Percentiles rank a stretch among this genome's conserved stretches.
Conservation (phyloP, 2,113 vertebrate genomes). For the Platysteira castanea region DNA sequence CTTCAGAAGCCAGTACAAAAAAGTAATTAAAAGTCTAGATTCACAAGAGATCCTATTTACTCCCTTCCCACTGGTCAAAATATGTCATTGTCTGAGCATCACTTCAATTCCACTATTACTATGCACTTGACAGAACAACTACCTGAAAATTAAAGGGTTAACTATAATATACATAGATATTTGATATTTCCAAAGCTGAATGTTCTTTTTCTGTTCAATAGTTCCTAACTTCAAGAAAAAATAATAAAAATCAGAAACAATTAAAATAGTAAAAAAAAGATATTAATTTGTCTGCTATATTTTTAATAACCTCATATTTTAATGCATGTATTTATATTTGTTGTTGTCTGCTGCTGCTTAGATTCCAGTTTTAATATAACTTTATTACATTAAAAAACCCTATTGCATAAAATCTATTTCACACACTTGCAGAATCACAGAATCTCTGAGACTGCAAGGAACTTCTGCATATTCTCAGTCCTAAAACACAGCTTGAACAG, state of each 20-base stretch:
- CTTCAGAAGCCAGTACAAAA: not conserved
- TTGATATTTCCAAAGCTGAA: not conserved
- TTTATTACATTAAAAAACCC: not conserved
- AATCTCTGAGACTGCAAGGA: not conserved
- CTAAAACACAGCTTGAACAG: not conserved
- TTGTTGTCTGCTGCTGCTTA: not conserved
- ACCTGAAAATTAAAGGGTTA: not conserved
- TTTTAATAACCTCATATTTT: not conserved
- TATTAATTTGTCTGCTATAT: accelerated
- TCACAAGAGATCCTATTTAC: not conserved
- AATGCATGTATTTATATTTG: not conserved
- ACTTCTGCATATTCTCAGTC: not conserved
- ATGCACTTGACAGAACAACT: not conserved
- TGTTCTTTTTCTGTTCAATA: not conserved
- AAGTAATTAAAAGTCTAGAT: not conserved
- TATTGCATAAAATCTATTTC: not conserved
- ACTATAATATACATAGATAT: not conserved
- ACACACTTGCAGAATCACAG: not conserved
- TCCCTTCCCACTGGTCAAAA: not conserved
- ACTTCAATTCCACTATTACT: not conserved
- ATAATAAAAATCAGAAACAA: not conserved
- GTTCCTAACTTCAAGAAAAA: not conserved
- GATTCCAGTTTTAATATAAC: not conserved
- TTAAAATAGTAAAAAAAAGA: not conserved
- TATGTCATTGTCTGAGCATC: not conserved